Conservation (phyloP, 2,797 vertebrate genomes). For the Mormyrops attenuatus region DNA sequence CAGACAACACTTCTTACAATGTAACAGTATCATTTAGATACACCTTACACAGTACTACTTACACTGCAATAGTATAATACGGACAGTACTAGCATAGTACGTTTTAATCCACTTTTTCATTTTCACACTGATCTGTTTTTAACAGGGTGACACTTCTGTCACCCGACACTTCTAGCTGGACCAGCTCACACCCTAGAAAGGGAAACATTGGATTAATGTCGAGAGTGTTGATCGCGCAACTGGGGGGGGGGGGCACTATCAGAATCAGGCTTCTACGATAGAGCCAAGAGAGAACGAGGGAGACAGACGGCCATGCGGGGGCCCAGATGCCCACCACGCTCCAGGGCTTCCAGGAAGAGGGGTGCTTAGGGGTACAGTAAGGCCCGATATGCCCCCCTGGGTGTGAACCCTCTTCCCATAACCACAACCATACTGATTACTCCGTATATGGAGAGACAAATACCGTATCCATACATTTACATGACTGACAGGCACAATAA, state of each 20-base stretch:
- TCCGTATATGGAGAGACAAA: background rate
- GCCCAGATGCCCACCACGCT: constrained; percentile 51
- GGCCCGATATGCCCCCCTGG: background rate
- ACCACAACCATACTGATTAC: background rate
- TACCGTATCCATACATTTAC: background rate
- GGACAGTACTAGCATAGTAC: background rate
- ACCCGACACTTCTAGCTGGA: background rate
- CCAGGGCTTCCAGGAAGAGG: constrained; percentile 37
- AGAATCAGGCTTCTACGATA: constrained; percentile 39
- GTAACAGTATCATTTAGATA: background rate
- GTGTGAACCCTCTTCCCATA: background rate
- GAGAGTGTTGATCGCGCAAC: background rate
- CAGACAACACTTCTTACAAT: background rate
- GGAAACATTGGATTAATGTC: background rate
- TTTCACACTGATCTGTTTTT: background rate
- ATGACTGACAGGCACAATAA: background rate
- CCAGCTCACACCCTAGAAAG: background rate
- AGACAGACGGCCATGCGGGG: constrained; percentile 42
- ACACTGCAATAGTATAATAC: background rate
- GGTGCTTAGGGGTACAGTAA: constrained; percentile 23
- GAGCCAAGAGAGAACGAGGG: constrained; percentile 38
- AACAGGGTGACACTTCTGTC: background rate
- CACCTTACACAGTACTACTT: background rate
- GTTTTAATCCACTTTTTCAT: background rate
- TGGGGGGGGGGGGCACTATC: background rate